Base-by-base conservation (phyloP, 2,113 vertebrate species). In the Scomber japonicus region DNA sequence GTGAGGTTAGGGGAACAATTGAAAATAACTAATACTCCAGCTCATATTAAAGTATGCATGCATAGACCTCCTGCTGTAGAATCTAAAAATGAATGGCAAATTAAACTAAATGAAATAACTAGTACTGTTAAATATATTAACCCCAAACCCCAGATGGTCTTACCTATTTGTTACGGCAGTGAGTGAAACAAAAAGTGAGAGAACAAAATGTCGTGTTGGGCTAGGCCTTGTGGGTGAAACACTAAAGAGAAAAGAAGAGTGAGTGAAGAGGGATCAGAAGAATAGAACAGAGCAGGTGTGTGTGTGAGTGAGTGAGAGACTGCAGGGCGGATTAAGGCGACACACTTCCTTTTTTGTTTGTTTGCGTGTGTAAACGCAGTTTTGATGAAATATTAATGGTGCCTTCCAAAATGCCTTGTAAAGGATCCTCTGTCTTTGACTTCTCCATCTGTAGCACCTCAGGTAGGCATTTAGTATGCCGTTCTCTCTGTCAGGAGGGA, bases 341-440 rank as follows among this genome's bases (percentile, higher is more conserved):
- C 89, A 88, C 75, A 72, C 83, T 85, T 91, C 83, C 88, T 91
- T 90, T 93, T 91, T 77, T 92, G 87, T 93, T 93, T 94, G 92
- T 93, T 93, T 94, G 94, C 83, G 80, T 75, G 87, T 86, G 90
- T 95, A 94, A 94, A 93, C 71, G 92, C 79, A 82, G 88, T 91
- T 92, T 92, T 94, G 94, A 94, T 94, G 86, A 92, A 94, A 94
- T 93, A 94, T 94, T 94, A 91, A 95, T 93, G 92, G 71, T 3
- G 79, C 86, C 89, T 89, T 94, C 93, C 86, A 94, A 93, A 92
- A 90, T 86, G 87, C 86, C 90, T 90, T 94, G 93, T 94, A 93
- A 91, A 90, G 84, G 84, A 88, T 91, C 88, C 87, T 87, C 90
- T 88, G 90, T 92, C 91, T 94, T 89, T 92, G 91, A 93, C 90